Base-by-base conservation (phyloP, 2,888 invertebrate genomes). In the Trachelus tabidus region DNA sequence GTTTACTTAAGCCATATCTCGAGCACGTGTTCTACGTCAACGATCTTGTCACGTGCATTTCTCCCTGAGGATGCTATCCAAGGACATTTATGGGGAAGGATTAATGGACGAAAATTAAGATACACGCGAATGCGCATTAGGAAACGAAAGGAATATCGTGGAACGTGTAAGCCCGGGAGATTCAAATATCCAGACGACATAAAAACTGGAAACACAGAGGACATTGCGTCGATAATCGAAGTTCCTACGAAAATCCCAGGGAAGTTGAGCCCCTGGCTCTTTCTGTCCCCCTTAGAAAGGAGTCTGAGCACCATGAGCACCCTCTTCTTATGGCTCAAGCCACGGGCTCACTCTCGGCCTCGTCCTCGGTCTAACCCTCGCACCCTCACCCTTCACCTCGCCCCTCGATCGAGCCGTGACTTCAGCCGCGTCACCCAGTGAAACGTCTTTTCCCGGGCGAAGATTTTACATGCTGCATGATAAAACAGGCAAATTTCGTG, bases 1-100 rank as follows among this genome's bases (percentile, higher is more conserved):
- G 87, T 87, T 78, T 77, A 77, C 84, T 81, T 79, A 81, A 83
- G 81, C 77, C 81, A 81, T 81, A 80, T 79, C 79, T 76, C 78
- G 80, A 76, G 73, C 79, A 81, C 77, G 80, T 79, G 83, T 81
- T 68, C 75, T 73, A 40, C n/a, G 56, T 40, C 75, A 69, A 77
- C 56, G 77, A 30, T 74, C 78, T 73, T 78, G 40, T 69, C 56
- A 15, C 6, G 56, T 56, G 23, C 9, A 56, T 56, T 56, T 56
- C 56, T 56, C 56, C 56, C 56, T 9, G 56, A 23, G 56, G 56
- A 56, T 23, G 9, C 9, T 9, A 56, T 56, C 56, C 56, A 23
- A 56, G 23, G 23, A 56, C 56, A 15, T 56, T 56, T 56, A 56
- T 56, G 56, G 23, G 23, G 2, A 56, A 23, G 23, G 56, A 56